Percentiles rank a stretch among this genome's conserved stretches.
These are phyloP conservation scores for Macroglossus sobrinus DNA, from an alignment of 2,113 vertebrate species.

Conservation along the genomic window DNA sequence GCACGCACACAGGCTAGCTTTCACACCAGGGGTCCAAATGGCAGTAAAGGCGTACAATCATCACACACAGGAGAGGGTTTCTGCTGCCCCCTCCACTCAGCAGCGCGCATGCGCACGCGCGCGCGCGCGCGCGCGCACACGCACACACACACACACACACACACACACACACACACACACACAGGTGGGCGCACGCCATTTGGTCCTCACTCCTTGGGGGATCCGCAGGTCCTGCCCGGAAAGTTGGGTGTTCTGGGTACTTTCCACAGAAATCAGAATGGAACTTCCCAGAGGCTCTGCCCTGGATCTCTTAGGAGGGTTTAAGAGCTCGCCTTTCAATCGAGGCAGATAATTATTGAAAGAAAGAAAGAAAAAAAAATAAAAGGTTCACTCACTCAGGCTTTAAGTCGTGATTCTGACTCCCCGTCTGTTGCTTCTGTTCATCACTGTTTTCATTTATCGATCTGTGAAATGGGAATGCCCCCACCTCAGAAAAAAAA, in stretches of 20 bases:
- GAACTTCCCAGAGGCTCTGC: not conserved
- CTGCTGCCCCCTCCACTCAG: not conserved
- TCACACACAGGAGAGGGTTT: not conserved
- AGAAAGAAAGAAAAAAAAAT: not conserved
- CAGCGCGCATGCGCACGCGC: too few relatives aligned
- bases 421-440: not conserved
- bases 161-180: too few relatives aligned
- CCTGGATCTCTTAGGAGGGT: not conserved
- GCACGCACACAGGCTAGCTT: not conserved
- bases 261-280: not conserved
- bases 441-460: not conserved
- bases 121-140: too few relatives aligned
- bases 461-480: not conserved
- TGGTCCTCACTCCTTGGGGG: not conserved
- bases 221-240: not conserved
- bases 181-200: not conserved
- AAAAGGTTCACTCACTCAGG: not conserved
- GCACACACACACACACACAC: too few relatives aligned
- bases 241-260: not conserved
- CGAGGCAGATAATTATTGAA: not conserved
- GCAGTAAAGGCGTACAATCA: not conserved
- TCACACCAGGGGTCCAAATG: not conserved
- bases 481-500: not conserved
- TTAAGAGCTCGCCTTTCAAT: not conserved
- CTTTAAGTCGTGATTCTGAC: not conserved